Percentiles rank a stretch among this genome's conserved stretches.
Evolutionary conservation across 2,888 invertebrate species (phyloP).

Genomic region (Sceliomorpha sp.): DNA sequence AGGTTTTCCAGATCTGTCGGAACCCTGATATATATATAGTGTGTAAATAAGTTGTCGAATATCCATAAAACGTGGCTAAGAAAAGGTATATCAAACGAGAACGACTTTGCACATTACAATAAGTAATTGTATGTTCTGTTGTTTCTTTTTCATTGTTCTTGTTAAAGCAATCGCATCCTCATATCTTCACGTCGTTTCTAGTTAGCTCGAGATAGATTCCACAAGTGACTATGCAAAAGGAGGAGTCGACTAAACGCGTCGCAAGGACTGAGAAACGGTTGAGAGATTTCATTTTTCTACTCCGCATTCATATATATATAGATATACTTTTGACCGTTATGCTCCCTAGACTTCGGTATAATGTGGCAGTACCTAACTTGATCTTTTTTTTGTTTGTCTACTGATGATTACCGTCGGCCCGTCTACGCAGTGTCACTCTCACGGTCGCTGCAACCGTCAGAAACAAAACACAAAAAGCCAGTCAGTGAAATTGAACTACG

Average conservation of each 20-base stretch:
- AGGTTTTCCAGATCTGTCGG: no score
- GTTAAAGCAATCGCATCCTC: no score
- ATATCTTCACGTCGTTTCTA: no score
- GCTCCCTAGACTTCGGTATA: no score
- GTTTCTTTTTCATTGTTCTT: slow-evolving; percentile 12
- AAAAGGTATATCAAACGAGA: slow-evolving; percentile 5
- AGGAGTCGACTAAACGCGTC: no score
- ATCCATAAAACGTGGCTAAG: slow-evolving; percentile 21
- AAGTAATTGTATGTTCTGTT: not conserved
- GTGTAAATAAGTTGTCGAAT: slow-evolving; percentile 19
- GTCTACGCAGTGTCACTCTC: slow-evolving; percentile 95
- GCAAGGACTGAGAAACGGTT: no score
- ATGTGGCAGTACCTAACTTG: slow-evolving; percentile 77
- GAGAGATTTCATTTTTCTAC: slow-evolving; percentile 13
- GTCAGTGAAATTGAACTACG: slow-evolving; percentile 57
- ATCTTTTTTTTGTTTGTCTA: slow-evolving; percentile 70
- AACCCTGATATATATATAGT: no score
- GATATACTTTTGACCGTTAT: slow-evolving; percentile 16
- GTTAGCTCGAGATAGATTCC: no score
- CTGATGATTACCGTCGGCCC: slow-evolving; percentile 81
- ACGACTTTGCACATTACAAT: no score
- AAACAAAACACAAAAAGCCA: slow-evolving; percentile 67
- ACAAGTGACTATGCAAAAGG: no score
- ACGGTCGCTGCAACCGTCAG: slow-evolving; percentile 90
- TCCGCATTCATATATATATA: not conserved